Evolutionary conservation across 2,113 vertebrate species (phyloP).

Genomic region (Pomatorhinus ruficollis): DNA sequence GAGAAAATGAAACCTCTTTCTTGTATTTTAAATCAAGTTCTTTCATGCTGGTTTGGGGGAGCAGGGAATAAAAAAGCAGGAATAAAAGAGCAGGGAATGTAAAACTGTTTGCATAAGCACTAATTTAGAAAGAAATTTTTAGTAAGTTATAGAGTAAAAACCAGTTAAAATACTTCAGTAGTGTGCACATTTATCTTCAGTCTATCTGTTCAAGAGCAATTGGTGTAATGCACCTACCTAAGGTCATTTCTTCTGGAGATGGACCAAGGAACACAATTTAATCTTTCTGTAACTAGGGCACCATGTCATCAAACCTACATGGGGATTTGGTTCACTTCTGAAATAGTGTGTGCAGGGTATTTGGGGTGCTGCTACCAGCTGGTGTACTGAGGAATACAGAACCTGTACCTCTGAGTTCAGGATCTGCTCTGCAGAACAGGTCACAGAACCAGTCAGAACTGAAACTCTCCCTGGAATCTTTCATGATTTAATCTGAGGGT

Average conservation of each 20-base stretch:
- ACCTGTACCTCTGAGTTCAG: background rate
- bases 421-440: background rate
- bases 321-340: background rate
- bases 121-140: background rate
- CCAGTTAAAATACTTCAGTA: background rate
- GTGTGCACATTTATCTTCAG: background rate
- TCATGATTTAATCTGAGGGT: background rate
- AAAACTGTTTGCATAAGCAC: background rate
- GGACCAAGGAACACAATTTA: background rate
- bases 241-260: background rate
- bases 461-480: background rate
- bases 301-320: fast-evolving
- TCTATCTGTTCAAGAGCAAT: background rate
- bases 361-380: background rate
- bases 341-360: background rate
- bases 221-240: background rate
- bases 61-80: background rate
- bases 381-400: fast-evolving
- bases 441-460: background rate
- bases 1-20: background rate
- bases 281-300: background rate
- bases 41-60: background rate
- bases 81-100: background rate
- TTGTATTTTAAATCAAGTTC: background rate
- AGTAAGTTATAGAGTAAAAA: background rate